Base-by-base conservation (phyloP, 2,113 vertebrate genomes). In the Melanocharis versteri region DNA sequence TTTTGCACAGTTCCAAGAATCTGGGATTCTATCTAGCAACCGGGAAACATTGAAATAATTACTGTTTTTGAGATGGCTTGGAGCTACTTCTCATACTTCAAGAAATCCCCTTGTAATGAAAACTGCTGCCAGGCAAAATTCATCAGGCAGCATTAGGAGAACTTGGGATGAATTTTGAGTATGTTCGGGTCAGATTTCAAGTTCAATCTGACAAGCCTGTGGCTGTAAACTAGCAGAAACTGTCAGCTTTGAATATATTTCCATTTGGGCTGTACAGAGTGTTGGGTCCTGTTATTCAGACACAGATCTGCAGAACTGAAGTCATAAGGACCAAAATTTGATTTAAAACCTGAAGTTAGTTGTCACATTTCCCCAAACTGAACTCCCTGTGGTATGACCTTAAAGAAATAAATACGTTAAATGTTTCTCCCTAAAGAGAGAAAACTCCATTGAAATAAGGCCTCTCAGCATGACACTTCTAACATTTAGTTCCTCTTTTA, bases 111-210 rank as follows among this genome's bases (percentile, higher is more conserved):
- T 86, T 89, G 64, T 88, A 96, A 90, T 92, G 88, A 93, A 96
- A 94, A 51, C 82, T 86, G 69, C 90, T 96, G 76, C 76, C 68
- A 96, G 87, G 92, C 92, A 95, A 93, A 90, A 96, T 73, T 96
- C 88, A 94, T 93, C 94, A 92, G 56, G 85, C 90, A 64, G 64
- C 5, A 16, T 88, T 58, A 91, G 62, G 58, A 93, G 87, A 92
- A 86, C 64, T 93, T 77, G 82, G 90, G 79, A 69, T 96, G 94
- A 96, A 96, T 97, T 96, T 93, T 96, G 82, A 96, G 85, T 80
- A 37, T 68, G 68, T 26, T 91, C 0, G 4, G 95, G 94, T 95
- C 92, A 90, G 90, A 93, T 96, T 94, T 95, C 91, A 92, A 88
- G 92, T 85, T 94, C 91, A 90, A 35, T 93, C 62, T 95, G 91